These are phyloP conservation scores for Apis dorsata DNA, from an alignment of 1,140 invertebrate genomes.

Conservation along the genomic window DNA sequence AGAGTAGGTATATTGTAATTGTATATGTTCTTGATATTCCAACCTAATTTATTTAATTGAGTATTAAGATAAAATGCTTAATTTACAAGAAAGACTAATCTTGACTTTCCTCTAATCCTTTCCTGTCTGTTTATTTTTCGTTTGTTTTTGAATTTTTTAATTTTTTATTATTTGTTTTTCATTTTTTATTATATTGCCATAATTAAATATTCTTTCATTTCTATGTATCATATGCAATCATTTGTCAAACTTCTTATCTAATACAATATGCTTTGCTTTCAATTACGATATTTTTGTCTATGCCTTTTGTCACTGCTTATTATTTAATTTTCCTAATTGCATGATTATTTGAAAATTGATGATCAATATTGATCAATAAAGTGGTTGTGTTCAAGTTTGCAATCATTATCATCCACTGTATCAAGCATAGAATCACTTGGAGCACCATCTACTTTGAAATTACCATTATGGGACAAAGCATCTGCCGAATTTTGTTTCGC, in stretches of 20 bases:
- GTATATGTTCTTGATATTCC: slow-evolving; percentile 32
- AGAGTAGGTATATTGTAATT: slow-evolving; percentile 54
- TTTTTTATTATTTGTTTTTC: slow-evolving; percentile 33
- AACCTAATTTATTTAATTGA: slow-evolving; percentile 6
- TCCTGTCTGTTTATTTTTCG: slow-evolving; percentile 58
- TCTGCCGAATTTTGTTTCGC: slow-evolving; percentile 88
- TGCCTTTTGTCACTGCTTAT: not conserved
- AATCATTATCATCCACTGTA: slow-evolving; percentile 79
- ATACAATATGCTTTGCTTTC: slow-evolving; percentile 17
- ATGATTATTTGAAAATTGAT: slow-evolving; percentile 1
- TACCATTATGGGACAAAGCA: slow-evolving; percentile 87
- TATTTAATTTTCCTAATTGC: slow-evolving; percentile 4
- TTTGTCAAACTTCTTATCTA: not conserved
- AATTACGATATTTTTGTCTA: slow-evolving; percentile 8
- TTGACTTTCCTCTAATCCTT: slow-evolving; percentile 58
- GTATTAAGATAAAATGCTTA: slow-evolving; percentile 47
- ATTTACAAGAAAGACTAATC: slow-evolving; percentile 63
- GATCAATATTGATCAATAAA: slow-evolving; percentile 46
- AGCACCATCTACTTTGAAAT: slow-evolving; percentile 80
- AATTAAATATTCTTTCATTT: slow-evolving; percentile 30
- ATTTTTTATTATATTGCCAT: not conserved
- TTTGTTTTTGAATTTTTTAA: slow-evolving; percentile 49
- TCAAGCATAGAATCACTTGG: slow-evolving; percentile 80
- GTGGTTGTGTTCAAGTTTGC: slow-evolving; percentile 82
- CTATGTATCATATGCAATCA: slow-evolving; percentile 5